A percentile compares a stretch with the other conserved stretches of the same genome.
These are phyloP conservation scores for Lysiphlebus fabarum DNA, from an alignment of 1,140 invertebrate genomes.

Conservation along the genomic window DNA sequence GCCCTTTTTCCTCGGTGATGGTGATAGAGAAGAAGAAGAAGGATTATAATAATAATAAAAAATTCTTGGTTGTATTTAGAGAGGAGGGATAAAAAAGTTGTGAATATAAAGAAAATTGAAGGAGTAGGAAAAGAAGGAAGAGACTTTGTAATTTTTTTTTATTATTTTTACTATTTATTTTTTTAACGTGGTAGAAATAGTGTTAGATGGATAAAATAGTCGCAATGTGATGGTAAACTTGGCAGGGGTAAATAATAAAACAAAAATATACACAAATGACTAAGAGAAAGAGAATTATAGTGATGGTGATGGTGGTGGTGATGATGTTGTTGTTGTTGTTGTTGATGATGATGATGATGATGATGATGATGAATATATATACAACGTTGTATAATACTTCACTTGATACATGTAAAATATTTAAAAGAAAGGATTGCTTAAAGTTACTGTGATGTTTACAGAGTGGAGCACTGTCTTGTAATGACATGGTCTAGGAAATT, in stretches of 20 bases:
- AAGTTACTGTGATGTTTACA: constrained; percentile 35
- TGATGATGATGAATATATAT: background rate
- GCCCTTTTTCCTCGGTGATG: background rate
- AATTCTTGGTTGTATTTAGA: background rate
- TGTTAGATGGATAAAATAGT: background rate
- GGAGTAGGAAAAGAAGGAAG: constrained; percentile 35
- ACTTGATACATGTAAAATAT: constrained; percentile 21
- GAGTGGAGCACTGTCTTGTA: constrained; percentile 53
- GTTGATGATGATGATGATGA: background rate
- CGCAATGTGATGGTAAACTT: too few species aligned
- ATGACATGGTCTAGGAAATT: constrained; percentile 57
- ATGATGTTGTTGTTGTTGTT: too few species aligned
- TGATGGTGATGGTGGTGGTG: too few species aligned
- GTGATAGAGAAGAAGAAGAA: background rate
- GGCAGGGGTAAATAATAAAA: too few species aligned
- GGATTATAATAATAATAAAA: constrained; percentile 18
- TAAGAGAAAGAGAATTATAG: background rate
- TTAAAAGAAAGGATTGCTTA: constrained; percentile 33
- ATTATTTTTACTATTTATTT: too few species aligned
- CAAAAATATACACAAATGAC: too few species aligned
- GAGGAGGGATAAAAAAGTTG: constrained; percentile 30
- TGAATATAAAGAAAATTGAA: constrained; percentile 26
- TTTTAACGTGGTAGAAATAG: constrained; percentile 28
- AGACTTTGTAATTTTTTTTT: background rate
- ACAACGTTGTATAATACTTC: background rate